A percentile compares a stretch with the other conserved stretches of the same genome.
Conservation (phyloP, 2,113 vertebrate genomes). For the Carassius carassius region DNA sequence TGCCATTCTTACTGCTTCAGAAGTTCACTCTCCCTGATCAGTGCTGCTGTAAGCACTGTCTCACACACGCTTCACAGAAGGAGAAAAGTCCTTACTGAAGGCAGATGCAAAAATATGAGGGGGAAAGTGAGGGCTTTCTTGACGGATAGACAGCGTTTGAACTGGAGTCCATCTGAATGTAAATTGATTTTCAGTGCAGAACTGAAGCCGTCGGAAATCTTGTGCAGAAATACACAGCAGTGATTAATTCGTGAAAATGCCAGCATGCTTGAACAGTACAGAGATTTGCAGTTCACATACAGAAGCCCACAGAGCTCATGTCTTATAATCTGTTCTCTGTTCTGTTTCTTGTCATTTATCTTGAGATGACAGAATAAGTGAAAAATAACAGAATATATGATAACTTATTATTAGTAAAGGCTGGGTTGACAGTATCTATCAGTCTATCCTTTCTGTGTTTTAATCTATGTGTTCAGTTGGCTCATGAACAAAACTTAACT, state of each 20-base stretch:
- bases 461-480: not conserved
- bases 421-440: not conserved
- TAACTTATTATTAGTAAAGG: not conserved
- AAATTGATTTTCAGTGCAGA: not conserved
- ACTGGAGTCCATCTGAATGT: not conserved
- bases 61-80: not conserved
- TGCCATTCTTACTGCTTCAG: not conserved
- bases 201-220: not conserved
- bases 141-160: not conserved
- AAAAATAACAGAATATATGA: not conserved
- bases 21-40: conserved; percentile 10
- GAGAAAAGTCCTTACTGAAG: not conserved
- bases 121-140: not conserved
- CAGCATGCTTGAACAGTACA: not conserved
- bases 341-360: not conserved
- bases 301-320: not conserved
- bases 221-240: not conserved
- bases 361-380: not conserved
- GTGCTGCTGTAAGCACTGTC: not conserved
- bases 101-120: not conserved
- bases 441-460: not conserved
- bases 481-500: not conserved
- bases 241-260: not conserved
- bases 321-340: not conserved
- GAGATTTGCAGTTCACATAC: not conserved